These are phyloP conservation scores for Bombyx mori DNA, from an alignment of 1,140 invertebrate species.

Conservation along the genomic window DNA sequence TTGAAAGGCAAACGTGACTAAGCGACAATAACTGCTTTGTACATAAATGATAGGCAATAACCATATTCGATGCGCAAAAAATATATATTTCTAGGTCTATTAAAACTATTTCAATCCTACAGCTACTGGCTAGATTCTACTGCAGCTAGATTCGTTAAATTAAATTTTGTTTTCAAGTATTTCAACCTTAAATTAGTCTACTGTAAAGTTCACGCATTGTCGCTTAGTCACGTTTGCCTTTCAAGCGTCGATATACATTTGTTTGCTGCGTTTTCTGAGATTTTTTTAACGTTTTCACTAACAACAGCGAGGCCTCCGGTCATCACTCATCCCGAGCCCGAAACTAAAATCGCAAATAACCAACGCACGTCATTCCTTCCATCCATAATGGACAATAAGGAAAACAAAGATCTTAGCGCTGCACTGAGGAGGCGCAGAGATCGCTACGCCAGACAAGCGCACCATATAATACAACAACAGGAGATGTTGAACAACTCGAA, in stretches of 20 bases:
- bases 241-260: not conserved
- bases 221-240: too few relatives aligned
- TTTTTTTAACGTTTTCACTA: slow-evolving; percentile 31
- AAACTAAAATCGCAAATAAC: slow-evolving; percentile 33
- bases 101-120: too few relatives aligned
- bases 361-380: slow-evolving; percentile 29
- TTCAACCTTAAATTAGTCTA: too few relatives aligned
- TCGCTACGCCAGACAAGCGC: slow-evolving; percentile 44
- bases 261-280: not conserved
- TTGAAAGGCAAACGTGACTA: too few relatives aligned
- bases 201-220: too few relatives aligned
- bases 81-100: too few relatives aligned
- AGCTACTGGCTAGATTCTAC: too few relatives aligned
- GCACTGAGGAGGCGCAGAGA: slow-evolving; percentile 44
- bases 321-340: slow-evolving; percentile 32
- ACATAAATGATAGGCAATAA: too few relatives aligned
- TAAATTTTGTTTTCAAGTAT: too few relatives aligned
- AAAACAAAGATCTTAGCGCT: slow-evolving; percentile 47
- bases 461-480: slow-evolving; percentile 49
- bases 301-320: slow-evolving; percentile 41
- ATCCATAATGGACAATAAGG: slow-evolving; percentile 43
- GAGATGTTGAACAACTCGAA: slow-evolving; percentile 46
- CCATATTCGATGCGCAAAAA: too few relatives aligned
- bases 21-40: too few relatives aligned
- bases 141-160: too few relatives aligned